These are phyloP conservation scores for Sebastes elongatus DNA, from an alignment of 2,797 vertebrate genomes.

Conservation along the genomic window DNA sequence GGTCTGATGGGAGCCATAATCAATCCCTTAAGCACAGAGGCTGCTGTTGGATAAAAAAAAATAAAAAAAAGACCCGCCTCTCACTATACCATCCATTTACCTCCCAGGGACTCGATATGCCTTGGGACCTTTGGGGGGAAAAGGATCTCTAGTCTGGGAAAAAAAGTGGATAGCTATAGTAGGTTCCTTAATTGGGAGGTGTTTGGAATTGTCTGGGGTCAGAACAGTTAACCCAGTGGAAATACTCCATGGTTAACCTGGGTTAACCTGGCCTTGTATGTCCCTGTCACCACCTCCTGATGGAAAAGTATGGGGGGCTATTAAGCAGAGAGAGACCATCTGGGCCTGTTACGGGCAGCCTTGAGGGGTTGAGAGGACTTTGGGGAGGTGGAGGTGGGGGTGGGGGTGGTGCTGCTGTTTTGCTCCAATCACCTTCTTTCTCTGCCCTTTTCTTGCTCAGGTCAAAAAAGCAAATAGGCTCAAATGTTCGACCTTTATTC, in stretches of 20 bases:
- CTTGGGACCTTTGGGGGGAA: not conserved
- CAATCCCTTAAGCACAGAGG: slow-evolving; percentile 56
- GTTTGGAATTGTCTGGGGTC: slow-evolving; percentile 48
- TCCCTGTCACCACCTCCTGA: slow-evolving; percentile 21
- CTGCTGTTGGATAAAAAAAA: slow-evolving; percentile 8
- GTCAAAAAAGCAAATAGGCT: slow-evolving; percentile 38
- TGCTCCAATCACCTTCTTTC: slow-evolving; percentile 5
- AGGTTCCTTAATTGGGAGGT: slow-evolving; percentile 58
- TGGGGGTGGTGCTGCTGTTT: not conserved
- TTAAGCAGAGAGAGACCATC: slow-evolving; percentile 51
- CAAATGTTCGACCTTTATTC: slow-evolving; percentile 15
- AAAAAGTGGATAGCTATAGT: slow-evolving; percentile 17
- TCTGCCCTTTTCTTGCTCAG: not conserved
- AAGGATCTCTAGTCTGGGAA: not conserved
- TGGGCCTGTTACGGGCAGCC: slow-evolving; percentile 32
- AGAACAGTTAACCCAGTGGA: slow-evolving; percentile 58
- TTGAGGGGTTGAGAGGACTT: slow-evolving; percentile 25
- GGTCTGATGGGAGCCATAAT: slow-evolving; percentile 59
- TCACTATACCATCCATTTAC: slow-evolving; percentile 35
- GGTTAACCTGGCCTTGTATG: slow-evolving; percentile 52
- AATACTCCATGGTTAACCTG: slow-evolving; percentile 47
- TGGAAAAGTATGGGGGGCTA: slow-evolving; percentile 37
- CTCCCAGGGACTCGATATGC: slow-evolving; percentile 9
- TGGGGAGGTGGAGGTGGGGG: not conserved
- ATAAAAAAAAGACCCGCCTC: not conserved